These are phyloP conservation scores for Atlantisia rogersi DNA, from an alignment of 2,113 vertebrate genomes.

Conservation along the genomic window DNA sequence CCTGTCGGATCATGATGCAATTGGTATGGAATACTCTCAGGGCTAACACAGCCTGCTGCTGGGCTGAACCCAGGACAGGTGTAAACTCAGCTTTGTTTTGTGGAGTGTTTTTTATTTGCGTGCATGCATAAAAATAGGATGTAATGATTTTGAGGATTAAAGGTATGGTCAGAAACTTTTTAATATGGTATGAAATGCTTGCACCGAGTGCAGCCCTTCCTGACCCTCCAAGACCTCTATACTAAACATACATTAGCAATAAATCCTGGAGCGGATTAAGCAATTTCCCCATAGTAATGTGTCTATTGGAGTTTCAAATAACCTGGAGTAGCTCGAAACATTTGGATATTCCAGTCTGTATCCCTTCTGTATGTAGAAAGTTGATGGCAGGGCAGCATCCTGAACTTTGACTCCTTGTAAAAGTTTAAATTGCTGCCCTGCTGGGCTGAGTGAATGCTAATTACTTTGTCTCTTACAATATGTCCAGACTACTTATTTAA, in stretches of 20 bases:
- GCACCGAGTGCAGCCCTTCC: background rate
- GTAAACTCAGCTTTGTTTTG: constrained; percentile 49
- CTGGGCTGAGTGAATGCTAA: constrained; percentile 72
- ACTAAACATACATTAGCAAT: constrained; percentile 48
- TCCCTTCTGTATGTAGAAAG: constrained; percentile 52
- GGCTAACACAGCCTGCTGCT: too few relatives aligned
- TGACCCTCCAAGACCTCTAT: constrained; percentile 37
- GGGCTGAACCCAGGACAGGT: too few relatives aligned
- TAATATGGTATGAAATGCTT: constrained; percentile 55
- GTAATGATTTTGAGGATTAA: constrained; percentile 75
- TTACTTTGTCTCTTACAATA: constrained; percentile 63
- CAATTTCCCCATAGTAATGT: constrained; percentile 57
- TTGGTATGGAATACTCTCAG: too few relatives aligned
- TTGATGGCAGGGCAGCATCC: constrained; percentile 61
- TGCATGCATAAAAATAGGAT: constrained; percentile 66
- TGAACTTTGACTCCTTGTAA: constrained; percentile 68
- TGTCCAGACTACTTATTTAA: constrained; percentile 57
- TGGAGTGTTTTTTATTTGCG: constrained; percentile 62
- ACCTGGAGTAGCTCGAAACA: constrained; percentile 34
- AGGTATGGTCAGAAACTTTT: constrained; percentile 72
- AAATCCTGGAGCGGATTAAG: constrained; percentile 71
- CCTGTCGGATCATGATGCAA: too few relatives aligned
- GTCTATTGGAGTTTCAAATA: constrained; percentile 68
- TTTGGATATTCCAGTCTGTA: constrained; percentile 68
- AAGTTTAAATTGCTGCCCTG: constrained; percentile 70